phyloP scores from a whole-genome alignment of 2,888 invertebrate species.

The Mesodorylaimus sp. region DNA sequence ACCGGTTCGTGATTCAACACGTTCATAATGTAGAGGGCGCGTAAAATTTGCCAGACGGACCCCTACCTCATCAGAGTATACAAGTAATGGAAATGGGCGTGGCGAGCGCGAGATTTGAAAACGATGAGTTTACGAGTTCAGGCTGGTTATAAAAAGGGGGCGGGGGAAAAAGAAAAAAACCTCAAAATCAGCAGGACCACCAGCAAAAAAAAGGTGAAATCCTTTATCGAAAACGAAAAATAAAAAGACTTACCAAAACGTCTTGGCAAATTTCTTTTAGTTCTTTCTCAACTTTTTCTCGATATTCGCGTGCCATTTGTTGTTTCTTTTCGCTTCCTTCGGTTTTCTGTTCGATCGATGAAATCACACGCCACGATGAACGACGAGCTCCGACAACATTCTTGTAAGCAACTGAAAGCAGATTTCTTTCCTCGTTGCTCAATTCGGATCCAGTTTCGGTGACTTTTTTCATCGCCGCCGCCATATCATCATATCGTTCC shows the following conservation, averaged over 20 bases:
- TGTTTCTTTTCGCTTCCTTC: slow-evolving; percentile 76
- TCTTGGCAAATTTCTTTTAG: slow-evolving; percentile 97
- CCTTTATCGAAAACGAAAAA: not conserved
- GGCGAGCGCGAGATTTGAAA: no score
- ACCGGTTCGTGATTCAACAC: no score
- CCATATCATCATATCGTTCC: slow-evolving; percentile 32
- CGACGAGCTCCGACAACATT: slow-evolving; percentile 32
- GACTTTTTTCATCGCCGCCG: slow-evolving; percentile 31
- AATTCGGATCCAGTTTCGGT: slow-evolving; percentile 30
- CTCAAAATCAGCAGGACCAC: no score
- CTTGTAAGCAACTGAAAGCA: slow-evolving; percentile 31
- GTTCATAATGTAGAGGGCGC: no score
- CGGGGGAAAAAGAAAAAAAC: no score
- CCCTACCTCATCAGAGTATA: no score
- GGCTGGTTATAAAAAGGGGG: no score
- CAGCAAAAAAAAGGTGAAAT: no score
- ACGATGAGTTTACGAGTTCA: no score
- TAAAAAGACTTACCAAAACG: slow-evolving; percentile 84
- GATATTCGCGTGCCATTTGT: slow-evolving; percentile 98
- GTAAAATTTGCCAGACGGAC: no score
- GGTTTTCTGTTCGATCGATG: slow-evolving; percentile 31
- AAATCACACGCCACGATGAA: slow-evolving; percentile 30
- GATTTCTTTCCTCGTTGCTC: slow-evolving; percentile 27
- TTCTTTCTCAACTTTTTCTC: slow-evolving; percentile 98
- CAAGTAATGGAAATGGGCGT: no score